Evolutionary conservation across 2,888 invertebrate species (phyloP).

Genomic region (Drosophila histrio): DNA sequence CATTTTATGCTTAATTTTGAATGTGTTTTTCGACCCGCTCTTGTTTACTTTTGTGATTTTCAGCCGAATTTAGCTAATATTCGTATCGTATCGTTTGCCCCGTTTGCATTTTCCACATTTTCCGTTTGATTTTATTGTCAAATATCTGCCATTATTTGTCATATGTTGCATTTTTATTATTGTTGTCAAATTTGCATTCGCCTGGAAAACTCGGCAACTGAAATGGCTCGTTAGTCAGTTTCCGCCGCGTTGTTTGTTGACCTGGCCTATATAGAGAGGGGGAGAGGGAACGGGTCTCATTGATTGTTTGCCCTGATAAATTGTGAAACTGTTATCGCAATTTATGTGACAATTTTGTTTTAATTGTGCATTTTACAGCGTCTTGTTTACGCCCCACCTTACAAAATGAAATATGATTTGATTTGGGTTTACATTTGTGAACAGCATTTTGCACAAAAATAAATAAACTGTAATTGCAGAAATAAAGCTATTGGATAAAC

Average conservation of each 20-base stretch:
- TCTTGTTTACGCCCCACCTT: slow-evolving; percentile 16
- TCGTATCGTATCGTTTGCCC: slow-evolving; percentile 30
- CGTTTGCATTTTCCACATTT: slow-evolving; percentile 44
- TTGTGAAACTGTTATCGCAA: slow-evolving; percentile 55
- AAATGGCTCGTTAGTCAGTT: slow-evolving; percentile 63
- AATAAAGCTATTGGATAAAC: background rate
- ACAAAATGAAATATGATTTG: slow-evolving; percentile 13
- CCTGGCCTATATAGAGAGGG: background rate
- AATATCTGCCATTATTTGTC: slow-evolving; percentile 78
- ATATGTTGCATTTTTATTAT: slow-evolving; percentile 78
- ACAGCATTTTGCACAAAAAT: background rate
- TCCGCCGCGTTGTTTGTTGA: slow-evolving; percentile 31
- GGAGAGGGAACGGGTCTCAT: background rate
- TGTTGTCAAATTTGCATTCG: slow-evolving; percentile 75
- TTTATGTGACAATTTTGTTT: slow-evolving; percentile 60
- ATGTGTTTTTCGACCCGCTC: slow-evolving; percentile 9
- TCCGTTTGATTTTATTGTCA: slow-evolving; percentile 70
- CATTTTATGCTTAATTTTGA: slow-evolving; percentile 80
- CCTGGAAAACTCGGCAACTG: slow-evolving; percentile 1
- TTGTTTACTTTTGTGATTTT: slow-evolving; percentile 71
- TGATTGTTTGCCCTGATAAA: slow-evolving; percentile 53
- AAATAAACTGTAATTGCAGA: background rate
- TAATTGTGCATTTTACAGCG: slow-evolving; percentile 50
- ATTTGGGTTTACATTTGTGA: background rate
- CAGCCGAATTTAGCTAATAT: slow-evolving; percentile 57